phyloP scores from a whole-genome alignment of 2,797 vertebrate genomes.

The Pseudochaenichthys georgianus region DNA sequence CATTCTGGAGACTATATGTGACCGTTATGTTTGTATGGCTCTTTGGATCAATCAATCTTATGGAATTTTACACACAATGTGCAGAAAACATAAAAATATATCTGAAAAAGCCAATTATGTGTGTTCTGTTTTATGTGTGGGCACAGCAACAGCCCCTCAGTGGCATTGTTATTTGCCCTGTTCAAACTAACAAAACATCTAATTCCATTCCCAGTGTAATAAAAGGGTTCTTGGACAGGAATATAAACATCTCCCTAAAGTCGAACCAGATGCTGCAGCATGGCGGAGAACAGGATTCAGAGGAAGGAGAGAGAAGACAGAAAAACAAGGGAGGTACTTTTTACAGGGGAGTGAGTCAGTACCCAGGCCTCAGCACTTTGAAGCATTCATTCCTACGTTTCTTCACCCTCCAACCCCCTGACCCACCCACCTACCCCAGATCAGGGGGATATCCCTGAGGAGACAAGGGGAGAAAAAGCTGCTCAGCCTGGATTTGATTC shows the following conservation, averaged over 20 bases:
- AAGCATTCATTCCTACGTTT: conserved; percentile 59
- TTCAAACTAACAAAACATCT: conserved; percentile 85
- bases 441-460: conserved; percentile 61
- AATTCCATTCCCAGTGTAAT: conserved; percentile 86
- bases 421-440: conserved; percentile 54
- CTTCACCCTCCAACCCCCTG: conserved; percentile 59
- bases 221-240: conserved; percentile 83
- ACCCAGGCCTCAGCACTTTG: conserved; percentile 49
- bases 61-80: neutral
- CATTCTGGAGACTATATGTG: conserved; percentile 35
- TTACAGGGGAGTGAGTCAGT: conserved; percentile 83
- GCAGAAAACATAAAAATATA: neutral
- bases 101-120: neutral
- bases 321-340: conserved; percentile 81
- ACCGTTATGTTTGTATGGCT: conserved; percentile 18
- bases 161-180: conserved; percentile 77
- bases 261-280: conserved; percentile 87
- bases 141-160: conserved; percentile 57
- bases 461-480: conserved; percentile 50
- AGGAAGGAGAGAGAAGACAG: conserved; percentile 56
- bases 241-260: conserved; percentile 86
- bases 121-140: conserved; percentile 33
- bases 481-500: conserved; percentile 69
- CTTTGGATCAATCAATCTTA: neutral
- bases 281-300: conserved; percentile 63